Percentiles rank a stretch among this genome's conserved stretches.
These are phyloP conservation scores for Trochalopteron elliotii DNA, from an alignment of 2,113 vertebrate species.

Conservation along the genomic window DNA sequence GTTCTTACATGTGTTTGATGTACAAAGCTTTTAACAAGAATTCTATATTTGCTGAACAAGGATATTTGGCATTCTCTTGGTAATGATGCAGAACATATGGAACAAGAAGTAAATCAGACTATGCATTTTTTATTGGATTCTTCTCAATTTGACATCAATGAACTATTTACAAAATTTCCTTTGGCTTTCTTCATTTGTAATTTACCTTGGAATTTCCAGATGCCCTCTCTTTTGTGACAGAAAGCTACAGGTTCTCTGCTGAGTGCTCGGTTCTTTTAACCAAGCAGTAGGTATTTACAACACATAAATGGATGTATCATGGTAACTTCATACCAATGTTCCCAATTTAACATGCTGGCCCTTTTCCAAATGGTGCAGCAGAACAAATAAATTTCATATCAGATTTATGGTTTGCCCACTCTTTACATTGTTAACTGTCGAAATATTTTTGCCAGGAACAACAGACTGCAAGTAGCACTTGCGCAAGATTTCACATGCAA, in stretches of 20 bases:
- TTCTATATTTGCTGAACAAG: neutral
- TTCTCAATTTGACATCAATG: neutral
- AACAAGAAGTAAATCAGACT: neutral
- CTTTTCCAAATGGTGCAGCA: neutral
- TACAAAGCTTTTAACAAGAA: neutral
- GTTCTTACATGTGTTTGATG: neutral
- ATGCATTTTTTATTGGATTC: neutral
- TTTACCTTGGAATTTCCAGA: neutral
- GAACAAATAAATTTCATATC: neutral
- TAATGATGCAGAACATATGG: neutral
- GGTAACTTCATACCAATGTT: neutral
- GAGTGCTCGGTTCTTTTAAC: neutral
- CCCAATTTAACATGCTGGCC: neutral
- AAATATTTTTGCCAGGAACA: conserved; percentile 7
- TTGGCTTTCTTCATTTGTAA: neutral
- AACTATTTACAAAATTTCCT: neutral
- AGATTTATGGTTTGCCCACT: neutral
- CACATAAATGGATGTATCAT: neutral
- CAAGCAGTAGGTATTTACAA: neutral
- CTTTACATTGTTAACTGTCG: neutral
- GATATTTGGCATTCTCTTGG: neutral
- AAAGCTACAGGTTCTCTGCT: neutral
- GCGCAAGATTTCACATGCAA: neutral
- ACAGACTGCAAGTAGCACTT: neutral
- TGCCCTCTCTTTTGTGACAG: neutral